Evolutionary conservation across 2,113 vertebrate species (phyloP), one percentile per base, ranked within the genome.

Genomic region (Thalassoma bifasciatum): DNA sequence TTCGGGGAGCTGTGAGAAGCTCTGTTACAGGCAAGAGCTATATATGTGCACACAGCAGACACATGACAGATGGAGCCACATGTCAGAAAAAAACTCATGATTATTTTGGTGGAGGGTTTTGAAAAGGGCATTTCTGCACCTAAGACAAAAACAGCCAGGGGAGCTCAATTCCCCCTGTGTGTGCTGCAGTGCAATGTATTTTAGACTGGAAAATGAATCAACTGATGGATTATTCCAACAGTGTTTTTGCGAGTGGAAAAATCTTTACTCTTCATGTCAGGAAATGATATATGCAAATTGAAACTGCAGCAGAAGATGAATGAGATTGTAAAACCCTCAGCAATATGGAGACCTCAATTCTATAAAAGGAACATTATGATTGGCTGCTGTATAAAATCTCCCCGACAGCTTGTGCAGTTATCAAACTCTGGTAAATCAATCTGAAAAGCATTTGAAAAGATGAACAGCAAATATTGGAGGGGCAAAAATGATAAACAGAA

Each of bases 211-310:
- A 72, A 88, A 85, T 83, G 56, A 79, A 90, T 85, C 77, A 86
- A 69, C 73, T 81, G 78, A 89, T 82, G 58, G 77, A 88, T 88
- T 80, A 75, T 85, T 69, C 12, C 51, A 69, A n/a, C 52, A 12
- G 61, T 65, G 60, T 60, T 79, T 82, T 54, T 68, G 58, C 22
- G 9, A 72, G 59, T 60, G 73, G 70, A 85, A 77, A 70, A 67
- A 75, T 75, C 26, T 74, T 67, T 26, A 34, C 49, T 53, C 57
- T 53, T 64, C 9, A 5, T 82, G 70, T 85, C 72, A 64, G 71
- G 64, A 84, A 82, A 86, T 79, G 60, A 82, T 79, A 30, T 65
- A 83, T 83, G 80, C 73, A 88, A 88, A 87, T 84, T 40, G 21
- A 81, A 73, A 66, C 24, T 42, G 67, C 16, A 1, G 44, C 69